Evolutionary conservation across 2,888 invertebrate genomes (phyloP).

Genomic region (Amphipoea oculea): DNA sequence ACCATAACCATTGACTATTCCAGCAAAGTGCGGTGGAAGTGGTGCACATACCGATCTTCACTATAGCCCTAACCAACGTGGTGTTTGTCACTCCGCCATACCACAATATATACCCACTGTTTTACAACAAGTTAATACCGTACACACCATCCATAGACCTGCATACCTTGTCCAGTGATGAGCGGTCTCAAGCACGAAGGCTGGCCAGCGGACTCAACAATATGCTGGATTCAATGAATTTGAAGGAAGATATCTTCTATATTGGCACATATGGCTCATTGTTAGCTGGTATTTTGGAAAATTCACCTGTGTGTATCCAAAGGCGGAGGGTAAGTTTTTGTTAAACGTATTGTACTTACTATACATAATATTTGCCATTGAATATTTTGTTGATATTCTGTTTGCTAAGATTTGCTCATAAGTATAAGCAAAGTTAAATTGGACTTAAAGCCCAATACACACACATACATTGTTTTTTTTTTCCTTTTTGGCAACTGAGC

Average conservation of each 20-base stretch:
- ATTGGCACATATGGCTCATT: constrained; percentile 92
- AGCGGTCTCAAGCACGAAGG: constrained; percentile 84
- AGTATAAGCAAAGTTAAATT: neutral
- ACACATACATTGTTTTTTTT: neutral
- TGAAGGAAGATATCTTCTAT: constrained; percentile 92
- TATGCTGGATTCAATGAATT: constrained; percentile 90
- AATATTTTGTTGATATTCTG: neutral
- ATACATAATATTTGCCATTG: neutral
- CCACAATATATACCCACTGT: constrained; percentile 89
- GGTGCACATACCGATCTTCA: constrained; percentile 91
- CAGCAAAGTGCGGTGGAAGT: constrained; percentile 92
- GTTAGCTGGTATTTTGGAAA: constrained; percentile 91
- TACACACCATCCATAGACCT: constrained; percentile 80
- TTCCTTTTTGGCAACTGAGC: too few species aligned
- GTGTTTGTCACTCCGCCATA: constrained; percentile 92
- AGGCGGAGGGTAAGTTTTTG: constrained; percentile 88
- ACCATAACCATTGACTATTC: constrained; percentile 67
- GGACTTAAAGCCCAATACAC: neutral
- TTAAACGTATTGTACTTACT: neutral
- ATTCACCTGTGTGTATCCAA: constrained; percentile 87
- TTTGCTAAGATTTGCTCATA: neutral
- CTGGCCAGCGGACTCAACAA: constrained; percentile 88
- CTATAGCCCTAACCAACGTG: constrained; percentile 89
- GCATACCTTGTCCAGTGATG: constrained; percentile 79
- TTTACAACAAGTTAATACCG: constrained; percentile 79